Conservation (phyloP, 2,113 vertebrate species). For the Erythrocercus mccallii region DNA sequence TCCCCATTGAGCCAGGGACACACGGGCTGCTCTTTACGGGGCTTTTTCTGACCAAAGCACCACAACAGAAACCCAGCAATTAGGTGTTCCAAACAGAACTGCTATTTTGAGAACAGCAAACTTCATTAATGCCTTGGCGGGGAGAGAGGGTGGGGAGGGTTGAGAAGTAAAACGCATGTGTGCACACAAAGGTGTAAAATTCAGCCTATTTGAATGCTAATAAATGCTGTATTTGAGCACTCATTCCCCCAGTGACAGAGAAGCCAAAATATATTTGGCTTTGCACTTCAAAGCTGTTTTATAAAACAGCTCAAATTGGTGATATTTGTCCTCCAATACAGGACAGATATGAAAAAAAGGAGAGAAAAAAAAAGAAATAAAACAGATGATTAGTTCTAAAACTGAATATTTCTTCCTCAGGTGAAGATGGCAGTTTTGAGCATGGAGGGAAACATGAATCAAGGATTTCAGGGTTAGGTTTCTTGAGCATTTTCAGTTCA, state of each 20-base stretch:
- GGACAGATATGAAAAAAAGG: not conserved
- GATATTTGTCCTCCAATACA: not conserved
- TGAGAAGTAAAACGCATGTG: not conserved
- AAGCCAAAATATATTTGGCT: not conserved
- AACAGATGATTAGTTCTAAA: not conserved
- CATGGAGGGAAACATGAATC: not conserved
- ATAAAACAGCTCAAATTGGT: not conserved
- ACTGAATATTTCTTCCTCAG: not conserved
- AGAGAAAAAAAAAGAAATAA: not conserved
- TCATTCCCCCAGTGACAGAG: not conserved
- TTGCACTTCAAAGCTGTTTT: not conserved
- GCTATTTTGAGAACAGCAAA: slow-evolving; percentile 36
- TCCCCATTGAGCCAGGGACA: not conserved
- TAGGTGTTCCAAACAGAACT: not conserved
- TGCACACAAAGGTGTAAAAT: not conserved
- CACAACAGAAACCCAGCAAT: not conserved
- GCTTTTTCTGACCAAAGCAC: not conserved
- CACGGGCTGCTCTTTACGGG: not conserved
- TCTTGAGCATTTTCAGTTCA: not conserved
- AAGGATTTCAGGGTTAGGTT: not conserved
- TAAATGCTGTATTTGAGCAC: not conserved
- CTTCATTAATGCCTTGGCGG: not conserved
- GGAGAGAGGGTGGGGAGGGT: not conserved
- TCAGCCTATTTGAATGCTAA: not conserved
- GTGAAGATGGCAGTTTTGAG: not conserved